Evolutionary conservation across 1,140 invertebrate genomes (phyloP), one percentile per base, ranked within the genome.

Genomic region (Magallana angulata): DNA sequence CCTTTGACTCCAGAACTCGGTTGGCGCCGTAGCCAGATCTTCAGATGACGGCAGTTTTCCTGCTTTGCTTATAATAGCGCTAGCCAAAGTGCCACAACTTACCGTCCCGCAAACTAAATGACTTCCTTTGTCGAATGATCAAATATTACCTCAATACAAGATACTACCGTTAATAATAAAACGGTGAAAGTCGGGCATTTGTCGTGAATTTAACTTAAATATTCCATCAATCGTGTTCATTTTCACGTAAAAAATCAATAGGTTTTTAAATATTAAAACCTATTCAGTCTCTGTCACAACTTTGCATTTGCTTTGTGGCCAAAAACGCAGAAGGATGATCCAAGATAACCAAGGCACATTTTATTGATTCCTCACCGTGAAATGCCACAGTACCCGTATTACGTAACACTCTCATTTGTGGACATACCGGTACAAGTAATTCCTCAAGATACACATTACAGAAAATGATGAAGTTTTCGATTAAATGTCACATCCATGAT

Each of bases 211-310:
- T 71, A 30, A 18, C 60, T n/a, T 12, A 62, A n/a, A 62, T 71
- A 24, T 71, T 24, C 18, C 36, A 24, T 71, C 18, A 24, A 24
- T 71, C 24, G 68, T 48, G 36, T 24, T 71, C 24, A 30, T 71
- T 30, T 24, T 30, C 24, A 71, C 18, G 11, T 48, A 48, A 30
- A 71, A 71, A 71, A 71, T 71, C 68, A 24, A 71, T 71, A 71
- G 68, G 68, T 71, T 71, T 71, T 71, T 30, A 71, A 71, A 71
- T 71, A 71, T 71, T 71, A 71, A 71, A 71, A 71, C 68, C 68
- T 71, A 8, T 71, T 71, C 68, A 24, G 7, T 71, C 68, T 30
- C 36, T 71, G 24, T 24, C 24, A 24, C 68, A 71, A 71, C 68
- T 24, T 24, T 71, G 18, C 68, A 30, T 71, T 71, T 30, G 24